Evolutionary conservation across 2,797 vertebrate genomes (phyloP).

Genomic region (Sylvilagus floridanus): DNA sequence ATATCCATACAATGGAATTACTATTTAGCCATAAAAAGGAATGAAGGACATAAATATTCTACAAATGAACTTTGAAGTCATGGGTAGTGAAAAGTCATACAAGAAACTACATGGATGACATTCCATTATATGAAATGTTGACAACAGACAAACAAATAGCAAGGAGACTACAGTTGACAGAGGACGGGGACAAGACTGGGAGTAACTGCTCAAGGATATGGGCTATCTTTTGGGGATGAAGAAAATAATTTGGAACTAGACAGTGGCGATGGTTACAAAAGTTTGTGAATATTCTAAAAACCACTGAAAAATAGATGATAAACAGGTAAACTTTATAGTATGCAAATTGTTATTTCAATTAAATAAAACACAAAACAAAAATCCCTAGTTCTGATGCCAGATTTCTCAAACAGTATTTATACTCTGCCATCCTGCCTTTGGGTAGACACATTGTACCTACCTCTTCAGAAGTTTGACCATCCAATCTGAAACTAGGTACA

Average conservation of each 20-base stretch:
- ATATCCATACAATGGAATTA: background rate
- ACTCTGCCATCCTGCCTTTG: background rate
- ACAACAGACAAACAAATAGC: background rate
- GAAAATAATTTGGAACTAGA: slow-evolving; percentile 33
- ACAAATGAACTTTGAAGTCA: slow-evolving; percentile 39
- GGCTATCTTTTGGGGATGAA: background rate
- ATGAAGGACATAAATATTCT: background rate
- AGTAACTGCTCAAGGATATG: background rate
- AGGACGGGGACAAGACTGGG: background rate
- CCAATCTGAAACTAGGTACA: slow-evolving; percentile 11
- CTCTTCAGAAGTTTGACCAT: slow-evolving; percentile 5
- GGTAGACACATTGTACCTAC: background rate
- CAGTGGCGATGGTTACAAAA: background rate
- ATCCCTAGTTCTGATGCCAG: background rate
- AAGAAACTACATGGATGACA: background rate
- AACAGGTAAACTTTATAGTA: background rate
- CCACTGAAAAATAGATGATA: background rate
- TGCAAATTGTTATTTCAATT: background rate
- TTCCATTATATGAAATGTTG: slow-evolving; percentile 12
- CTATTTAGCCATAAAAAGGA: background rate
- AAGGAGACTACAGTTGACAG: background rate
- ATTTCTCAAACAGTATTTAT: background rate
- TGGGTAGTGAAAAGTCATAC: background rate
- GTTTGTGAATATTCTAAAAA: slow-evolving; percentile 49
- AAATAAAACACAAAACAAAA: background rate